A percentile compares a stretch with the other conserved stretches of the same genome.
Conservation (phyloP, 2,888 invertebrate species). For the Phortica okadai region DNA sequence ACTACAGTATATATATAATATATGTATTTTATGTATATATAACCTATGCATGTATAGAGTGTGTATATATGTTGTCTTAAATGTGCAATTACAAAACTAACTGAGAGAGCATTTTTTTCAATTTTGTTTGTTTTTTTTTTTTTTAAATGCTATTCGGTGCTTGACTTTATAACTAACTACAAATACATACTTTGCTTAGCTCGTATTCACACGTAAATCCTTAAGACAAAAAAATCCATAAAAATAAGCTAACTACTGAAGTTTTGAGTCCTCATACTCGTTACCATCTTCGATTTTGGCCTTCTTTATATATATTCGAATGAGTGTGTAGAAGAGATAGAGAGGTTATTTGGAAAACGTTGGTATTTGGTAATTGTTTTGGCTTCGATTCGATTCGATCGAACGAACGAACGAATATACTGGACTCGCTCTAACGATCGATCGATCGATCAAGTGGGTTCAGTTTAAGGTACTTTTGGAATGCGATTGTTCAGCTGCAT, state of each 20-base stretch:
- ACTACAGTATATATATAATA: constrained; percentile 37
- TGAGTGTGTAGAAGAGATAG: constrained; percentile 59
- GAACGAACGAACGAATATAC: background rate
- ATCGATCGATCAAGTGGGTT: constrained; percentile 56
- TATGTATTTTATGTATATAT: constrained; percentile 48
- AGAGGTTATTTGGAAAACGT: constrained; percentile 65
- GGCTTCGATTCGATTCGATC: constrained; percentile 44
- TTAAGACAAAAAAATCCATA: constrained; percentile 53
- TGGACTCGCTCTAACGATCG: background rate
- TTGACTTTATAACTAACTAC: constrained; percentile 48
- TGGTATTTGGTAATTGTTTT: constrained; percentile 55
- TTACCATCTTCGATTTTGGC: constrained; percentile 20
- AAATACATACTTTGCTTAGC: constrained; percentile 42
- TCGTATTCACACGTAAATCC: constrained; percentile 45
- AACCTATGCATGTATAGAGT: constrained; percentile 38
- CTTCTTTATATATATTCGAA: constrained; percentile 44
- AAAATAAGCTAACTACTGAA: constrained; percentile 59
- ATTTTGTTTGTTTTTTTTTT: constrained; percentile 40
- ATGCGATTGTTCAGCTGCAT: constrained; percentile 38
- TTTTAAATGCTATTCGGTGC: constrained; percentile 10
- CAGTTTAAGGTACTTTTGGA: constrained; percentile 42
- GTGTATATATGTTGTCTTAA: constrained; percentile 35
- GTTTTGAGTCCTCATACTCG: background rate
- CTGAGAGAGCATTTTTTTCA: constrained; percentile 57
- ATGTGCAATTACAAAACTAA: constrained; percentile 46